A percentile compares a stretch with the other conserved stretches of the same genome.
These are phyloP conservation scores for Aphrophora alni DNA, from an alignment of 2,888 invertebrate species.

Conservation along the genomic window DNA sequence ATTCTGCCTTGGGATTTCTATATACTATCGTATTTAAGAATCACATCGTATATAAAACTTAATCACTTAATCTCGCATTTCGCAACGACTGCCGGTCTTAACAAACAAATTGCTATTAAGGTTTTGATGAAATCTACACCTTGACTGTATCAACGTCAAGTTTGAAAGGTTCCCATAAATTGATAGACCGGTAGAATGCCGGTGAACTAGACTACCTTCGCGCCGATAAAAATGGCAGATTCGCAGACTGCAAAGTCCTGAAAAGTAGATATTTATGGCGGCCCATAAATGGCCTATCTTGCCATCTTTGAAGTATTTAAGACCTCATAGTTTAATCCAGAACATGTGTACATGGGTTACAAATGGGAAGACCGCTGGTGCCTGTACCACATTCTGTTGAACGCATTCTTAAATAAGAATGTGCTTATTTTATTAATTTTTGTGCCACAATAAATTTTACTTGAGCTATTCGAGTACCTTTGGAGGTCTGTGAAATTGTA, in stretches of 20 bases:
- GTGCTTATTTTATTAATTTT: neutral
- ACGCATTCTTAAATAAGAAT: neutral
- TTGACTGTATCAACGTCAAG: neutral
- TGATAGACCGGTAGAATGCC: constrained; percentile 9
- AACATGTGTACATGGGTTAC: neutral
- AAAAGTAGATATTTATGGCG: neutral
- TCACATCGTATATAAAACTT: neutral
- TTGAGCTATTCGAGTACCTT: neutral
- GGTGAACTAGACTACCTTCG: neutral
- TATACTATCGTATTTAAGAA: neutral
- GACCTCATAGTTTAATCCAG: neutral
- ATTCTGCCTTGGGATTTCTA: neutral
- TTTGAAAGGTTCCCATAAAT: neutral
- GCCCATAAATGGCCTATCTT: neutral
- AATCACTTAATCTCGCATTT: neutral
- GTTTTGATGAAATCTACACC: constrained; percentile 2
- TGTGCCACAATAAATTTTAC: neutral
- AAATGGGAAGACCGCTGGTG: neutral
- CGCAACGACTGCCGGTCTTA: neutral
- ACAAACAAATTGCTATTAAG: neutral
- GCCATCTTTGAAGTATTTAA: constrained; percentile 6
- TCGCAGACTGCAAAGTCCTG: neutral
- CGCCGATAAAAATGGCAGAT: neutral
- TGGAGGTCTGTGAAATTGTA: too few species aligned
- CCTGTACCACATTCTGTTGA: neutral